These are phyloP conservation scores for Sarcophaga variegata DNA, from an alignment of 2,888 invertebrate species.

Conservation along the genomic window DNA sequence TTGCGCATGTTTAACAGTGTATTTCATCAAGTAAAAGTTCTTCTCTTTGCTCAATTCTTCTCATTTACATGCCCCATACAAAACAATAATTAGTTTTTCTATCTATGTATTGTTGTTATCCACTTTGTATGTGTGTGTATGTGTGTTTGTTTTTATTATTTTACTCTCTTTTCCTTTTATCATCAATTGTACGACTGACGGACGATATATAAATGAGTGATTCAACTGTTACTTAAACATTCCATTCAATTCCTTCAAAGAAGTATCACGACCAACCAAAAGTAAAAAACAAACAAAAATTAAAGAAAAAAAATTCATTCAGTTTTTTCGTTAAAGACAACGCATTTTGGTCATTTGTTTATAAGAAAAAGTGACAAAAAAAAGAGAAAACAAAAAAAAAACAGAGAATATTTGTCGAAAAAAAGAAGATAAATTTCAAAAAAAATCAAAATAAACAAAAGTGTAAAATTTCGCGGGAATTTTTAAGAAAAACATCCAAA, in stretches of 20 bases:
- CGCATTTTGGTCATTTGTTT: neutral
- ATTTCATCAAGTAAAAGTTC: neutral
- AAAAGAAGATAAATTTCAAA: neutral
- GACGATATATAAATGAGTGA: constrained; percentile 60
- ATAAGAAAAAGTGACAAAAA: neutral
- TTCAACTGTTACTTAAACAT: constrained; percentile 58
- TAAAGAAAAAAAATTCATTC: neutral
- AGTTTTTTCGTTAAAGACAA: neutral
- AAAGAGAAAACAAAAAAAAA: neutral
- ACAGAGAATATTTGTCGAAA: neutral
- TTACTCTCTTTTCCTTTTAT: constrained; percentile 35
- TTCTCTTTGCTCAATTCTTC: neutral
- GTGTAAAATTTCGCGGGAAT: constrained; percentile 25
- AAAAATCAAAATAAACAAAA: constrained; percentile 27
- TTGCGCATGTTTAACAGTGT: constrained; percentile 59
- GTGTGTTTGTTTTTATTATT: neutral
- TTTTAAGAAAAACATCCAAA: constrained; percentile 7
- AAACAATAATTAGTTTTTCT: constrained; percentile 22
- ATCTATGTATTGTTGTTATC: neutral
- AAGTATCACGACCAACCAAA: constrained; percentile 49
- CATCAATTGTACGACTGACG: neutral
- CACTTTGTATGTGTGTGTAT: neutral
- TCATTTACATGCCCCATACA: neutral
- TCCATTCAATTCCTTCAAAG: constrained; percentile 57
- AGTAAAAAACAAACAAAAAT: too few relatives aligned